A percentile compares a stretch with the other conserved stretches of the same genome.
phyloP scores from a whole-genome alignment of 2,113 vertebrate species.

The Microcebus ravelobensis region DNA sequence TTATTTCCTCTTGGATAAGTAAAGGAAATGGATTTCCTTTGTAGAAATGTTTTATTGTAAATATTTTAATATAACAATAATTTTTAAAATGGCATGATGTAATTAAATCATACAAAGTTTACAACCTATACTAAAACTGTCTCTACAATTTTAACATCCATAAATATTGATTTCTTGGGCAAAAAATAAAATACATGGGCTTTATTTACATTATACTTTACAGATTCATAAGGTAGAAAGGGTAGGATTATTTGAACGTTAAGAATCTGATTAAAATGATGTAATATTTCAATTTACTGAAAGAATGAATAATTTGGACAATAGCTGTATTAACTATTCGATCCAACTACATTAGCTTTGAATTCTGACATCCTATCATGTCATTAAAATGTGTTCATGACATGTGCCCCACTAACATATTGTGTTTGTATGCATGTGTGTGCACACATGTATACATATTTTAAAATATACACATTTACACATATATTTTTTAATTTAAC shows the following conservation, averaged over 20 bases:
- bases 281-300: neutral
- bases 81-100: neutral
- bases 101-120: conserved; percentile 27
- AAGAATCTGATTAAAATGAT: neutral
- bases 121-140: neutral
- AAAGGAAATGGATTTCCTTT: neutral
- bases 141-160: neutral
- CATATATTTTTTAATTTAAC: neutral
- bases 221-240: neutral
- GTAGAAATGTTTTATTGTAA: neutral
- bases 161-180: conserved; percentile 27
- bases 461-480: neutral
- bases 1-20: neutral
- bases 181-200: neutral
- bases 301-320: neutral
- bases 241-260: neutral
- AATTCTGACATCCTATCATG: neutral
- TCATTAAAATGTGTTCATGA: neutral
- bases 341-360: neutral
- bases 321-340: neutral
- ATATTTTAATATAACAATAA: conserved; percentile 19
- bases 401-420: neutral
- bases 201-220: conserved; percentile 17
- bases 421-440: neutral
- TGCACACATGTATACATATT: neutral